Evolutionary conservation across 2,888 invertebrate genomes (phyloP).

Genomic region (Octodonta nipae): DNA sequence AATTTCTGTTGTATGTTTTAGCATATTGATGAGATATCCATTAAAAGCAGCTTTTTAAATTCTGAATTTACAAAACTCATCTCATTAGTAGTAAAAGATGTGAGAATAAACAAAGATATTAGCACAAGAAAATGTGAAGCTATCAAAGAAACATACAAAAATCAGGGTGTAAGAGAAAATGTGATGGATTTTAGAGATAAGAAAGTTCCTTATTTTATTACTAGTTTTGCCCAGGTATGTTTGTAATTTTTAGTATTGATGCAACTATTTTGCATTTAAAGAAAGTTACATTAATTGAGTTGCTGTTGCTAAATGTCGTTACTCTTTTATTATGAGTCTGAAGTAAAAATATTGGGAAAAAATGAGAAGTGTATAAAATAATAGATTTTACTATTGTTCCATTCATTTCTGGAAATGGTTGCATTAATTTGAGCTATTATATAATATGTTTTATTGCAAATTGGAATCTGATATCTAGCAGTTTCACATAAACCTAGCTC

Average conservation of each 20-base stretch:
- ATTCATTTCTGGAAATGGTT: too few relatives aligned
- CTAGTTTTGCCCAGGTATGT: slow-evolving; percentile 68
- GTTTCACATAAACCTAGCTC: too few relatives aligned
- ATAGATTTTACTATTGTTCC: too few relatives aligned
- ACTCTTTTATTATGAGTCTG: too few relatives aligned
- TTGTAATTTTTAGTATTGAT: slow-evolving; percentile 7
- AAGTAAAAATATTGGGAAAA: too few relatives aligned
- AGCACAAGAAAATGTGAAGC: slow-evolving; percentile 25
- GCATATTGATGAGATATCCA: slow-evolving; percentile 74
- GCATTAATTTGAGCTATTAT: too few relatives aligned
- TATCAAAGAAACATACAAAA: slow-evolving; percentile 21
- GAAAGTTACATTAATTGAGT: too few relatives aligned
- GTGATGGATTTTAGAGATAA: slow-evolving; percentile 53
- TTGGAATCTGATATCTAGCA: too few relatives aligned
- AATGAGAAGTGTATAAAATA: too few relatives aligned
- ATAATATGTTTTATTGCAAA: too few relatives aligned
- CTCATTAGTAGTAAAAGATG: slow-evolving; percentile 67
- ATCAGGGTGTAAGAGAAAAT: slow-evolving; percentile 33
- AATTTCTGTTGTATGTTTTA: slow-evolving; percentile 35
- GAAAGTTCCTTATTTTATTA: slow-evolving; percentile 65
- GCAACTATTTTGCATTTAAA: background rate
- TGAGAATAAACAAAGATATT: slow-evolving; percentile 68
- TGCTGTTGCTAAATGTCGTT: too few relatives aligned
- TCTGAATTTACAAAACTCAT: slow-evolving; percentile 76
- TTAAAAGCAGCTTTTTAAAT: slow-evolving; percentile 77